Conservation (phyloP, 2,888 invertebrate genomes). For the Amiota communis region DNA sequence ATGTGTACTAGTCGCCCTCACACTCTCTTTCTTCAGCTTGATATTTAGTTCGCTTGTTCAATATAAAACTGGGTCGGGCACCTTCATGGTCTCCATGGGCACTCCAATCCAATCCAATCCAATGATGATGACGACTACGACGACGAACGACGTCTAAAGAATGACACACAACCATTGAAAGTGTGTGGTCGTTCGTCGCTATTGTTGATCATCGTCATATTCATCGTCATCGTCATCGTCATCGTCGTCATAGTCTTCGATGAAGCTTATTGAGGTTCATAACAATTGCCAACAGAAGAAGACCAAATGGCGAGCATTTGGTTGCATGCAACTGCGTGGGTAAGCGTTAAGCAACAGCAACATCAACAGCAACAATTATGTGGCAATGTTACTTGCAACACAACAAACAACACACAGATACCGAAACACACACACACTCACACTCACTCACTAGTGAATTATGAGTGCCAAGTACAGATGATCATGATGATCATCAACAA, state of each 20-base stretch:
- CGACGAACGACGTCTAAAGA: neutral
- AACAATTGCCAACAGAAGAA: neutral
- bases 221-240: neutral
- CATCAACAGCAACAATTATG: neutral
- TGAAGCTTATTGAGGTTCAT: neutral
- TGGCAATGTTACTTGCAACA: neutral
- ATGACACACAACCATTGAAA: constrained; percentile 5
- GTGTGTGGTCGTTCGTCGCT: constrained; percentile 13
- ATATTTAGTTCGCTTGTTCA: no score
- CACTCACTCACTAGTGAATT: constrained; percentile 11
- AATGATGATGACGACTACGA: neutral
- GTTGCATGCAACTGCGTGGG: constrained; percentile 8
- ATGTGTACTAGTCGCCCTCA: no score
- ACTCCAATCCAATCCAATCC: neutral
- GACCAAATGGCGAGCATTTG: neutral
- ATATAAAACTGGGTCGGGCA: neutral
- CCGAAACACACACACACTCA: neutral
- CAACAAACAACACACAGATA: neutral
- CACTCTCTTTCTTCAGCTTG: no score
- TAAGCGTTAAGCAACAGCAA: neutral
- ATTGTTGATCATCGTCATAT: no score
- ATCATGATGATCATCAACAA: no score
- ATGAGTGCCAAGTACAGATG: constrained; percentile 14
- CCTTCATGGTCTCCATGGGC: neutral
- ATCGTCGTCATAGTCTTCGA: neutral